Conservation (phyloP, 2,797 vertebrate species). For the Simalia tracyae region DNA sequence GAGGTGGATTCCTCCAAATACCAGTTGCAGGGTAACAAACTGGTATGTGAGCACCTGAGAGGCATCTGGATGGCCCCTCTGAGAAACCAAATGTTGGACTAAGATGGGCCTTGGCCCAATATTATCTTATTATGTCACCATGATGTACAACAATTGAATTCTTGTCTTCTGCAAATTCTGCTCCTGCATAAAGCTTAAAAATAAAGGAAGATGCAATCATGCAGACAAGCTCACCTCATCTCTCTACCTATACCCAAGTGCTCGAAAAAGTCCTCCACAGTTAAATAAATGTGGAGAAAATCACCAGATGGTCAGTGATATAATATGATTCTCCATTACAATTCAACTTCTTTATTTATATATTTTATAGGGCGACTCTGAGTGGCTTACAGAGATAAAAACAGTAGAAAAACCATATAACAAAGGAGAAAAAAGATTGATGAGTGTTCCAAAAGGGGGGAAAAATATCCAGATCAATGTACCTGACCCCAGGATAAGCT, state of each 20-base stretch:
- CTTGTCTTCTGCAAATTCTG: neutral
- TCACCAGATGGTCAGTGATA: neutral
- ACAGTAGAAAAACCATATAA: neutral
- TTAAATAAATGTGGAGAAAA: neutral
- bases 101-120: neutral
- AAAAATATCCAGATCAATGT: neutral
- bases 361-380: neutral
- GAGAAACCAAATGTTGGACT: neutral
- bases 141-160: neutral
- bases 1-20: neutral
- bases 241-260: neutral
- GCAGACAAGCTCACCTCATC: neutral
- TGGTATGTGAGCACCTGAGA: neutral
- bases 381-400: neutral
- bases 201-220: neutral
- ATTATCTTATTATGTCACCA: neutral
- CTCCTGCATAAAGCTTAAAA: neutral
- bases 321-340: neutral
- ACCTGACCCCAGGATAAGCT: neutral
- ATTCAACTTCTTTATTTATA: neutral
- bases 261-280: neutral
- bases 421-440: neutral
- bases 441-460: neutral
- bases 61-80: neutral
- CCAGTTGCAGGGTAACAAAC: neutral